Conservation (phyloP, 2,113 vertebrate genomes). For the Coreoperca whiteheadi region DNA sequence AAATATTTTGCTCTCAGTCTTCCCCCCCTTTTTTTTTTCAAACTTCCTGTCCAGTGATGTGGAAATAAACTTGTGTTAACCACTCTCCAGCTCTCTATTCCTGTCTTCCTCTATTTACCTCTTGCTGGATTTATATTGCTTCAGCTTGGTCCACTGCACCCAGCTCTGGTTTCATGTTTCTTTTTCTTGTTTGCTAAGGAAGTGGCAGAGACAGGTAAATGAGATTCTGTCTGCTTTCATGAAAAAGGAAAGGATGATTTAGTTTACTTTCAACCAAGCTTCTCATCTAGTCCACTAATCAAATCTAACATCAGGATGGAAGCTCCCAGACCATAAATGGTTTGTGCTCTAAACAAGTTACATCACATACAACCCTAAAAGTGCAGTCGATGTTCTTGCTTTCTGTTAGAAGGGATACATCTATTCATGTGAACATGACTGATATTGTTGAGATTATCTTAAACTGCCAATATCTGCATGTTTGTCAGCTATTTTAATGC, state of each 20-base stretch:
- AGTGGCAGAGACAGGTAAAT: constrained; percentile 26
- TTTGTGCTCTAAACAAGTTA: constrained; percentile 1
- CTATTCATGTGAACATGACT: not conserved
- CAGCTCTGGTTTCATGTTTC: constrained; percentile 37
- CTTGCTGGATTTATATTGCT: constrained; percentile 24
- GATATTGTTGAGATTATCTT: not conserved
- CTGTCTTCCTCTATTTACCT: constrained; percentile 30
- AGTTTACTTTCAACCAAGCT: constrained; percentile 3
- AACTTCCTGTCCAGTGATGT: constrained; percentile 34
- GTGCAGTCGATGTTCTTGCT: not conserved
- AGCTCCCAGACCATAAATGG: not conserved
- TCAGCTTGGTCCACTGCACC: constrained; percentile 22
- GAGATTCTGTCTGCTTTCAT: constrained; percentile 13
- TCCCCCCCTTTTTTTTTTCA: constrained; percentile 1
- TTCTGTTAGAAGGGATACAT: not conserved
- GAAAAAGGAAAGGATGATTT: constrained; percentile 16
- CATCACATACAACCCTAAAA: not conserved
- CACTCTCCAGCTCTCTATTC: constrained; percentile 19
- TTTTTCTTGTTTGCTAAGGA: constrained; percentile 25
- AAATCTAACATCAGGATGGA: not conserved
- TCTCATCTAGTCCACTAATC: constrained; percentile 15
- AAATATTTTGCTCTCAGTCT: constrained; percentile 20
- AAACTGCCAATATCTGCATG: not conserved
- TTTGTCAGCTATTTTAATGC: not conserved
- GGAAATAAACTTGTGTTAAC: constrained; percentile 39